Base-by-base conservation (phyloP, 1,140 invertebrate species). In the Trachymyrmex septentrionalis region DNA sequence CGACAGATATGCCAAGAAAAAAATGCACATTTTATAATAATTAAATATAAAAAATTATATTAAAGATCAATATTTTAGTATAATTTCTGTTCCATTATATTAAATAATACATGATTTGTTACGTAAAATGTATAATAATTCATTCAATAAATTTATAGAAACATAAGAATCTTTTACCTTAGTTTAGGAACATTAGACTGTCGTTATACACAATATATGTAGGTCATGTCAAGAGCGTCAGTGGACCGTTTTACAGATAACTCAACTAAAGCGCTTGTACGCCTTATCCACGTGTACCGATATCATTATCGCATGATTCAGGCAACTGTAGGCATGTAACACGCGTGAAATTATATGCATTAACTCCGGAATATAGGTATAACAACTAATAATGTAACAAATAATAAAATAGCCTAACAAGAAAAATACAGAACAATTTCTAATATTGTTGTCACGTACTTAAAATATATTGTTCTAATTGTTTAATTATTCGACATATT, bases 221-320 rank as follows among this genome's bases (percentile, higher is more conserved):
- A 73, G 67, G 38, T 73, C 24, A 61, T 48, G 66, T 82, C 80
- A 82, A 73, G 67, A 82, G 67, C 67, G 67, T 73, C 80, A 84
- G 55, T 73, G 69, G 24, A 61, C 80, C 67, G 67, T 82, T 82
- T 82, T 82, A 69, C n/a, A 84, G 55, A 73, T 84, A 84, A 53
- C 55, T 14, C 19, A 53, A 34, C 34, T 81, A 72, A 81, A 81
- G 78, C 66, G 80, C 80, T 73, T 48, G 55, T 30, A 30, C 21
- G 30, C 38, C 55, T 84, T 84, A 84, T 63, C 38, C 24, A 34
- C 12, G 19, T 73, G 19, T 50, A 82, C 24, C 80, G 55, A 61
- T 61, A 75, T 84, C 55, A 50, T 82, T 84, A 75, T 84, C 69
- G 50, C 27, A 59, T 21, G 69, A 63, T 44, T 84, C 80, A 21